Conservation (phyloP, 1,140 invertebrate species). For the Tachypleus tridentatus region DNA sequence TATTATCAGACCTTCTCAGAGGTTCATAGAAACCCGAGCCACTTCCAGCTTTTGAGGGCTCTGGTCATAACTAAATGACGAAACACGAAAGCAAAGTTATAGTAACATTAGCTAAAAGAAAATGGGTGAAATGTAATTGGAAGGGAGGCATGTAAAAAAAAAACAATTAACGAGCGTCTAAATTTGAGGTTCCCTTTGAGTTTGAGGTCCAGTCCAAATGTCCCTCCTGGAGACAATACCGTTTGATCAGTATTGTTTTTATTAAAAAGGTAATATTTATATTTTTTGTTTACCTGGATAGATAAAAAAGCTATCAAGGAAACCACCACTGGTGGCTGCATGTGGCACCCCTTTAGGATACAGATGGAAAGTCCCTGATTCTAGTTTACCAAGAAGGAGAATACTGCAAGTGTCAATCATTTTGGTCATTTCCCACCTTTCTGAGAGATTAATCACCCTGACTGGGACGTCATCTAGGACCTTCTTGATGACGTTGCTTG, state of each 20-base stretch:
- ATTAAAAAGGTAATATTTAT: too few relatives aligned
- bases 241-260: too few relatives aligned
- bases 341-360: conserved; percentile 1
- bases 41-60: too few relatives aligned
- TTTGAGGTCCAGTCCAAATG: too few relatives aligned
- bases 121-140: too few relatives aligned
- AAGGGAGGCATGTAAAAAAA: too few relatives aligned
- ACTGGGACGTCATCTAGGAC: conserved; percentile 1
- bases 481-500: neutral
- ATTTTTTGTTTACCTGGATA: conserved; percentile 10
- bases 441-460: neutral
- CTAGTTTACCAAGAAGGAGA: neutral
- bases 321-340: neutral
- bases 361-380: neutral
- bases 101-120: too few relatives aligned
- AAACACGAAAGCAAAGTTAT: too few relatives aligned
- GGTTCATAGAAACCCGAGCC: too few relatives aligned
- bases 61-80: too few relatives aligned
- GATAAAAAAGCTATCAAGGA: conserved; percentile 12
- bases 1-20: too few relatives aligned
- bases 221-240: too few relatives aligned
- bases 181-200: neutral
- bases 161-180: neutral
- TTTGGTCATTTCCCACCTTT: neutral
- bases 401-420: conserved; percentile 1